Base-by-base conservation (phyloP, 2,888 invertebrate species). In the Stenotaenia linearis region DNA sequence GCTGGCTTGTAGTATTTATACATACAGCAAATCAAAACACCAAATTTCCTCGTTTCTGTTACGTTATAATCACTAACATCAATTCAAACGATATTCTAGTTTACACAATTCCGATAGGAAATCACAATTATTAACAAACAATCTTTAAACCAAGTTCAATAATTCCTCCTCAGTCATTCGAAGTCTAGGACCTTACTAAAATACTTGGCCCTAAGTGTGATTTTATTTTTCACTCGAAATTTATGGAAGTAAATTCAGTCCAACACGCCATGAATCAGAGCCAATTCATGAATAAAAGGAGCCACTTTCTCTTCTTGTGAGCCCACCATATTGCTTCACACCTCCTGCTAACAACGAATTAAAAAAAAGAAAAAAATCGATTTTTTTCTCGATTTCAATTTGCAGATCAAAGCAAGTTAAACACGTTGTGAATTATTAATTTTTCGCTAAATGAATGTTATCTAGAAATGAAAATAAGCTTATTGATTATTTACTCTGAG, bases 211-310 rank as follows among this genome's bases (percentile, higher is more conserved):
- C 50, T 32, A 6, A 6, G 9, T 32, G 32, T 18, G 50, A n/a
- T 50, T 69, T 10, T 69, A 28, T 69, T 69, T 61, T 69, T 69
- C 28, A 28, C 69, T 10, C 12, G 21, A n/a, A 69, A 69, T 69
- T 69, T 69, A 69, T 69, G 69, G 25, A 69, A 23, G 25, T 28
- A 69, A 69, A 69, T 69, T 69, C 69, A 28, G 69, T 69, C 69
- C 69, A 69, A 69, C 69, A 69, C 69, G 69, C 69, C 69, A 69
- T 69, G 69, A 69, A 69, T 69, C 69, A 69, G 69, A 69, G 69
- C 69, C 69, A 69, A 69, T 69, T 69, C 69, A 69, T 69, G 69
- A 69, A 69, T 69, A 69, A 69, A 69, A 69, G 69, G 69, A 69
- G 23, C 69, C 69, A 69, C 69, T 69, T 50, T 50, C 69, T 69